Base-by-base conservation (phyloP, 2,113 vertebrate genomes). In the Pteropus alecto region DNA sequence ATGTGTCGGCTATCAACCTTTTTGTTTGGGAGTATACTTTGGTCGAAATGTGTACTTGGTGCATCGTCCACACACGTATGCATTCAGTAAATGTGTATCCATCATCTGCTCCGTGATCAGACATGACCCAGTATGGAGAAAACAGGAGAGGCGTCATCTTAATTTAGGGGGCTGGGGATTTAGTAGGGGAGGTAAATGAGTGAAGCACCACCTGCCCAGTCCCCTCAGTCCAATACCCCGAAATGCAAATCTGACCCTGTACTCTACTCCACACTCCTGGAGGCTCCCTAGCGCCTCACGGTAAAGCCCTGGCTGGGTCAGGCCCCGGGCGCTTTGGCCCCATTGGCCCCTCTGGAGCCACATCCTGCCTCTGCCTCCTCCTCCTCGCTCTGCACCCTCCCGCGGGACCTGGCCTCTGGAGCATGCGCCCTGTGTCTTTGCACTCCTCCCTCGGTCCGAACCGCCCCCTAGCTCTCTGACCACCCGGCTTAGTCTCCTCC, bases 401-500 rank as follows among this genome's bases (percentile, higher is more conserved):
- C 6, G 58, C 48, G 2, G 8, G 35, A 3, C 48, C 7, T 3
- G 0, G 3, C n/a, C 82, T 46, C 68, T 3, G 58, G 22, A 10
- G 16, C 9, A 24, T 24, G 7, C 2, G 21, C 33, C 68, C 13
- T 1, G 9, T 0, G 3, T 84, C 30, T 14, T 46, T 30, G 12
- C 26, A 24, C 19, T 4, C 1, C 26, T 60, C 18, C n/a, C 68
- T 85, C 28, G 46, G 21, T 26, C 93, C 18, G 43, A 54, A 4
- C 54, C n/a, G 24, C 24, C 18, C 0, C 0, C 26, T 4, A 7
- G 48, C 38, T 11, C 33, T 48, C 58, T 38, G 73, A 71, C 33
- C 2, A 0, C 46, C 28, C 1, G 6, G 54, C 11, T 67, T 0
- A 0, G 6, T 4, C 58, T 14, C 3, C 6, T 81, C 48, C 5